Conservation (phyloP, 2,888 invertebrate species). For the Xestia c-nigrum region DNA sequence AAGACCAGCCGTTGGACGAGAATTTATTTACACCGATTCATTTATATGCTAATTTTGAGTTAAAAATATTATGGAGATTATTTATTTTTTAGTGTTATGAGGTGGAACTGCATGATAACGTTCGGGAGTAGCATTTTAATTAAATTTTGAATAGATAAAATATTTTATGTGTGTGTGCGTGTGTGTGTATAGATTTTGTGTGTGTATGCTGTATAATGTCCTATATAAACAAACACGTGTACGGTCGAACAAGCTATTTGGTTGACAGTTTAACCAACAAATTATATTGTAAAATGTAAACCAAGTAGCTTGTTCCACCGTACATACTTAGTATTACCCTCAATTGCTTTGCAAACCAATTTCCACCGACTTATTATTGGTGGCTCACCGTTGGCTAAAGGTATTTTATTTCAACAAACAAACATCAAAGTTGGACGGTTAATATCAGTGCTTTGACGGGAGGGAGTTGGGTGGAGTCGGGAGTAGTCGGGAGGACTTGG, state of each 20-base stretch:
- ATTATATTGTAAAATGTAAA: too few species aligned
- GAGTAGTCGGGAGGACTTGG: constrained; percentile 11
- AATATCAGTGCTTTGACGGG: constrained; percentile 37
- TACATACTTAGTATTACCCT: not conserved
- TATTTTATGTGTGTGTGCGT: not conserved
- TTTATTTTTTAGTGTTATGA: constrained; percentile 21
- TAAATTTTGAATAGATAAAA: not conserved
- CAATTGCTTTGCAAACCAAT: constrained; percentile 4
- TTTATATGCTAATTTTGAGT: constrained; percentile 45
- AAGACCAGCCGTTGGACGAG: constrained; percentile 7
- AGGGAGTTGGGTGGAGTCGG: not conserved
- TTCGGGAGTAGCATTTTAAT: not conserved
- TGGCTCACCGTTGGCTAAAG: constrained; percentile 19
- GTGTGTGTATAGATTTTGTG: too few species aligned
- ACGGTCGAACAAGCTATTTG: too few species aligned
- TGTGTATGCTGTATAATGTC: not conserved
- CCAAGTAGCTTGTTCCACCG: too few species aligned
- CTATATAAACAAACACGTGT: not conserved
- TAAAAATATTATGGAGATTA: constrained; percentile 28
- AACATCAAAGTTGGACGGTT: constrained; percentile 50
- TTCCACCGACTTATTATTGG: constrained; percentile 13
- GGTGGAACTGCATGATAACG: not conserved
- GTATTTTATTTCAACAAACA: constrained; percentile 47
- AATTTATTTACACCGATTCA: constrained; percentile 43
- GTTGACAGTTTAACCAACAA: too few species aligned